A percentile compares a stretch with the other conserved stretches of the same genome.
These are phyloP conservation scores for Oryzias dopingdopingensis DNA, from an alignment of 2,797 vertebrate genomes.

Conservation along the genomic window DNA sequence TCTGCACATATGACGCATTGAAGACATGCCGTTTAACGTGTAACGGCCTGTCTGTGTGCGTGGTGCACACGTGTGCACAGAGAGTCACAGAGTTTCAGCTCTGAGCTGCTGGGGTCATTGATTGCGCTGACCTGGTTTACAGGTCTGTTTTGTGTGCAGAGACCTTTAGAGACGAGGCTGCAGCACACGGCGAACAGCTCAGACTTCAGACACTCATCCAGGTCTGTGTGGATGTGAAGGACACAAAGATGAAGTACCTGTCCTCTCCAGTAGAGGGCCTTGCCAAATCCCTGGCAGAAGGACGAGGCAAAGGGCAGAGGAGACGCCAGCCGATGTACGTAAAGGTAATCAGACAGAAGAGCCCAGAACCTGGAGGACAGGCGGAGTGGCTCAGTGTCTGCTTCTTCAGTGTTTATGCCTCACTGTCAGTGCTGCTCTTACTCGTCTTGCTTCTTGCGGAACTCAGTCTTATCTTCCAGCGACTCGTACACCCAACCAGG, in stretches of 20 bases:
- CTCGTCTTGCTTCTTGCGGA: constrained; percentile 88
- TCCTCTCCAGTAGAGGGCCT: constrained; percentile 80
- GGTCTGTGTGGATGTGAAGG: too few relatives aligned
- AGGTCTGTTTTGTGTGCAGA: too few relatives aligned
- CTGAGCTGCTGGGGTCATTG: too few relatives aligned
- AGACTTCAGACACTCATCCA: too few relatives aligned
- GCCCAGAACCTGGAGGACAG: constrained; percentile 87
- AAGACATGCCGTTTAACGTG: too few relatives aligned
- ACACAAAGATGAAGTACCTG: constrained; percentile 72
- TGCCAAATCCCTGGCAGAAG: constrained; percentile 92
- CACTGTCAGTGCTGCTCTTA: constrained; percentile 62
- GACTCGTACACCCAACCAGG: constrained; percentile 95
- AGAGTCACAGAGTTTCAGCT: too few relatives aligned
- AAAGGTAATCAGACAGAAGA: constrained; percentile 77
- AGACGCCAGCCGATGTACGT: constrained; percentile 77
- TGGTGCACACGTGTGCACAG: too few relatives aligned
- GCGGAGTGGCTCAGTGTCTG: background rate
- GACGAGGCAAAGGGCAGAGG: constrained; percentile 86
- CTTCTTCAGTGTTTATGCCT: background rate
- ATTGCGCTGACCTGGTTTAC: too few relatives aligned
- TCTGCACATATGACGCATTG: too few relatives aligned
- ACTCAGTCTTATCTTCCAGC: constrained; percentile 77
- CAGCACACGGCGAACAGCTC: too few relatives aligned
- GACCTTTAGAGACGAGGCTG: too few relatives aligned
- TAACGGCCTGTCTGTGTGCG: too few relatives aligned